Conservation (phyloP, 64 coral and sea anemone species). For the Platygyra sinensis region DNA sequence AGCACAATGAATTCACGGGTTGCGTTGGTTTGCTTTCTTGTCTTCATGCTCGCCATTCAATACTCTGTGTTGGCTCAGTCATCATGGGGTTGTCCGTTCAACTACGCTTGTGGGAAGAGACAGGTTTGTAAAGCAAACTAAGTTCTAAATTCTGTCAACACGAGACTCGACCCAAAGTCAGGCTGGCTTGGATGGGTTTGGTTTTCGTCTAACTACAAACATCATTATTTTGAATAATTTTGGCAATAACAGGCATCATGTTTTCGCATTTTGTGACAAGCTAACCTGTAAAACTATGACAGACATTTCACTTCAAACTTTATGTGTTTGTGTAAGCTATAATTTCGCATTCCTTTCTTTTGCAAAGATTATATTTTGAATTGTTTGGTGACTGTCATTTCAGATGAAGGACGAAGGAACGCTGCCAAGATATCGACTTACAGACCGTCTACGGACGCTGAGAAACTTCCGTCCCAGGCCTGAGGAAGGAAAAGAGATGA, state of each 20-base stretch:
- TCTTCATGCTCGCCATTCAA: background rate
- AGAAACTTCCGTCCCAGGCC: background rate
- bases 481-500: background rate
- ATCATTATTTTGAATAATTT: too few relatives aligned
- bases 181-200: too few relatives aligned
- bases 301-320: too few relatives aligned
- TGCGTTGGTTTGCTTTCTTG: background rate
- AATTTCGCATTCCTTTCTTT: background rate
- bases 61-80: background rate
- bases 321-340: too few relatives aligned
- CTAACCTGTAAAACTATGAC: too few relatives aligned
- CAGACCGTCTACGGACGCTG: background rate
- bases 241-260: too few relatives aligned
- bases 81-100: background rate
- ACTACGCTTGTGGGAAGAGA: slow-evolving; percentile 3
- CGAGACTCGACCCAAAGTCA: too few relatives aligned
- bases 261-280: too few relatives aligned
- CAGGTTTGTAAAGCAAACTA: background rate
- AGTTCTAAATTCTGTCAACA: too few relatives aligned
- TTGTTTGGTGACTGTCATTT: background rate
- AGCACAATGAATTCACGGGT: background rate
- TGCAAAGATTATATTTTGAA: background rate
- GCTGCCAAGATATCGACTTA: background rate
- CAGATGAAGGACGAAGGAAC: background rate
- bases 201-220: too few relatives aligned